These are phyloP conservation scores for Astreopora myriophthalma DNA, from an alignment of 64 coral and sea anemone genomes.

Conservation along the genomic window DNA sequence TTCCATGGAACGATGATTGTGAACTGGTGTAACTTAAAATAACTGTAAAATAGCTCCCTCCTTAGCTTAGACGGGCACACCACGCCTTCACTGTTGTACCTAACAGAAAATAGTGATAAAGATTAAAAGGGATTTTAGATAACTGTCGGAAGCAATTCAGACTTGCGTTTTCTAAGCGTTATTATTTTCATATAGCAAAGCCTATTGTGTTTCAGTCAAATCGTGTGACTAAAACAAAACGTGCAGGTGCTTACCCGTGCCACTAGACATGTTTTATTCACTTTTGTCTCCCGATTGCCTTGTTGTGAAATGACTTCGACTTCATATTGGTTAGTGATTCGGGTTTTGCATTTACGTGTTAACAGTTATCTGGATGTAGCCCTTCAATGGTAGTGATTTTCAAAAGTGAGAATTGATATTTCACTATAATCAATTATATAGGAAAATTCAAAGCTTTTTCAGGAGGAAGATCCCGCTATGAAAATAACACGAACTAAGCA, in stretches of 20 bases:
- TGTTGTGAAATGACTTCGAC: background rate
- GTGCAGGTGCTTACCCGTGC: background rate
- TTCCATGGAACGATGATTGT: constrained; percentile 21
- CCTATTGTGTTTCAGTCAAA: constrained; percentile 1
- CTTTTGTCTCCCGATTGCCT: background rate
- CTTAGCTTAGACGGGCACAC: constrained; percentile 30
- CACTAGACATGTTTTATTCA: background rate
- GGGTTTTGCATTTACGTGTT: background rate
- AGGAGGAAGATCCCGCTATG: background rate
- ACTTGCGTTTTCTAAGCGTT: background rate
- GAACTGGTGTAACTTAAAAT: background rate
- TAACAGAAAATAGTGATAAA: constrained; percentile 20
- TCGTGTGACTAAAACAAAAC: background rate
- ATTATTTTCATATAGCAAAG: constrained; percentile 31
- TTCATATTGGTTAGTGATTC: background rate
- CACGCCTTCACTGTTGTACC: background rate
- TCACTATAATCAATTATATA: background rate
- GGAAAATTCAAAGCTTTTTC: background rate
- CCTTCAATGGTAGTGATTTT: background rate
- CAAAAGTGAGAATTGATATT: background rate
- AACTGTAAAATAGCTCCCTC: constrained; percentile 12
- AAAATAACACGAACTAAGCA: background rate
- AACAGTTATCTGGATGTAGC: background rate
- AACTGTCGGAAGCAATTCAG: constrained; percentile 19
- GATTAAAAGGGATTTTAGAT: constrained; percentile 14